Percentiles rank a stretch among this genome's conserved stretches.
These are phyloP conservation scores for Cygnus buccinator DNA, from an alignment of 2,113 vertebrate species.

Conservation along the genomic window DNA sequence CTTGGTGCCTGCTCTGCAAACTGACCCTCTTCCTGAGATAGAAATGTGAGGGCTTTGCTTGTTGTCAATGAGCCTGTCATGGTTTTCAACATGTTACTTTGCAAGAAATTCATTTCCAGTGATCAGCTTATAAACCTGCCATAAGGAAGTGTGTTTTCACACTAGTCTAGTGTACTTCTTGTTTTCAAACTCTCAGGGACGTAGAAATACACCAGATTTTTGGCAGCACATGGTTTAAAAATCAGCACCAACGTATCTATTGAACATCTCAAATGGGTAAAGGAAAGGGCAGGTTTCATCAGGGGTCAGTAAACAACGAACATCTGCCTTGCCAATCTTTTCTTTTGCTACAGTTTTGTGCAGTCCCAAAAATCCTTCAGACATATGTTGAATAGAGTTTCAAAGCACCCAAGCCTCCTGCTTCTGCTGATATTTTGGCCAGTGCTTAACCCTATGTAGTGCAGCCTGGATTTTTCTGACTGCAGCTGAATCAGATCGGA, in stretches of 20 bases:
- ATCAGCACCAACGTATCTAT: constrained; percentile 63
- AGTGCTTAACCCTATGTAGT: constrained; percentile 65
- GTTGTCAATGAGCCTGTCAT: constrained; percentile 70
- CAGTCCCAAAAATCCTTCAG: constrained; percentile 71
- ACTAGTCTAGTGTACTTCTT: constrained; percentile 71
- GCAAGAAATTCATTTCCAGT: constrained; percentile 75
- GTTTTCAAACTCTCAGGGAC: constrained; percentile 69
- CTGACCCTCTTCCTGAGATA: constrained; percentile 72
- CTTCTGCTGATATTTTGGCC: constrained; percentile 69
- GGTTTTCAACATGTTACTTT: constrained; percentile 76
- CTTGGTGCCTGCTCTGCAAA: constrained; percentile 73
- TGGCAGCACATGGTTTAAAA: constrained; percentile 58
- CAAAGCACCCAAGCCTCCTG: constrained; percentile 67
- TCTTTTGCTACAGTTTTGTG: constrained; percentile 44
- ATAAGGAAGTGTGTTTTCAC: constrained; percentile 74
- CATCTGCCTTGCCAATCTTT: constrained; percentile 75
- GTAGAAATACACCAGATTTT: constrained; percentile 65
- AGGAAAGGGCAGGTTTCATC: constrained; percentile 73
- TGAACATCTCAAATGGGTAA: constrained; percentile 72
- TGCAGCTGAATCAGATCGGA: not conserved
- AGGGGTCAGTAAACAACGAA: constrained; percentile 73
- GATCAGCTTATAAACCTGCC: constrained; percentile 74
- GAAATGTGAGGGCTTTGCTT: constrained; percentile 72
- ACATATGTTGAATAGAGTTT: constrained; percentile 74
- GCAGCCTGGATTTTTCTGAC: constrained; percentile 47